Percentiles rank a stretch among this genome's conserved stretches.
phyloP scores from a whole-genome alignment of 2,113 vertebrate genomes.

The Microtus montanus region DNA sequence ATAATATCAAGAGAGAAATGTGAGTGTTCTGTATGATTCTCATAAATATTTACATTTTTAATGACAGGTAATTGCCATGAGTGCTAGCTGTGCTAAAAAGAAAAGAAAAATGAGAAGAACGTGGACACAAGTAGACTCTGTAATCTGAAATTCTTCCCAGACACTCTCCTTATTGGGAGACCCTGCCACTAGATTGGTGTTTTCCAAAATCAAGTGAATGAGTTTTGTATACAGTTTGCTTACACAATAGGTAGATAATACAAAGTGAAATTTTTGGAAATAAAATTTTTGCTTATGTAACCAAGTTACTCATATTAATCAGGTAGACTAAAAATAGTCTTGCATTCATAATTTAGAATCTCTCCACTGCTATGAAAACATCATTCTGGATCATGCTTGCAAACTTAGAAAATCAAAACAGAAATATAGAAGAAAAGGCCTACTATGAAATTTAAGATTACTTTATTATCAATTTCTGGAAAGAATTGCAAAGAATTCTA shows the following conservation, averaged over 20 bases:
- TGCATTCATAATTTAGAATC: neutral
- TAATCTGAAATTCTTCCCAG: neutral
- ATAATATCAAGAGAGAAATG: neutral
- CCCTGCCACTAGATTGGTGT: neutral
- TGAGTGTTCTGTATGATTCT: neutral
- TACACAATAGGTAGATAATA: neutral
- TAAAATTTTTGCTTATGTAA: neutral
- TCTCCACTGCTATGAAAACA: neutral
- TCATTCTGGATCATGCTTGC: neutral
- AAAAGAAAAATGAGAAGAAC: neutral
- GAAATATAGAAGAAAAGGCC: neutral
- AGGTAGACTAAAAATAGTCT: neutral
- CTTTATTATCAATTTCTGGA: neutral
- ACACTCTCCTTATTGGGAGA: neutral
- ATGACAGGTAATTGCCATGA: neutral
- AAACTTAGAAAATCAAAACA: neutral
- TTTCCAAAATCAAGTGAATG: slow-evolving; percentile 36
- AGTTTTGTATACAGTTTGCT: neutral
- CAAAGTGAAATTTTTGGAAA: neutral
- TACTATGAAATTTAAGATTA: neutral
- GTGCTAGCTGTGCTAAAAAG: neutral
- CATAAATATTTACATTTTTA: slow-evolving; percentile 7
- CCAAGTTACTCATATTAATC: neutral
- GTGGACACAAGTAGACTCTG: neutral
- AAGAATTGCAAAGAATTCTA: neutral